phyloP scores from a whole-genome alignment of 2,888 invertebrate species.

The Lamellibrachia columna region DNA sequence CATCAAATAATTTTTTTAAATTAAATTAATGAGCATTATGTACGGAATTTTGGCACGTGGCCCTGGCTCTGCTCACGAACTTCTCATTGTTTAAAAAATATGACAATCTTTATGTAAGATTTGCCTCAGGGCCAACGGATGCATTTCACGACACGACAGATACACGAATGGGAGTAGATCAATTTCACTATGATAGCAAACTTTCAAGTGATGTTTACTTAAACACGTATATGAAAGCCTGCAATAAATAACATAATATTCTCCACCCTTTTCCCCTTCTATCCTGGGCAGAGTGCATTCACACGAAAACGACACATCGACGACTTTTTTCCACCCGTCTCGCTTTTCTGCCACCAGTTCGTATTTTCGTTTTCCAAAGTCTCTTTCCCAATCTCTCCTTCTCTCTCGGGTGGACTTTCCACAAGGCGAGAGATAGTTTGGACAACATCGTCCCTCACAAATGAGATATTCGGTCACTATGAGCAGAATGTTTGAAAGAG shows the following conservation, averaged over 20 bases:
- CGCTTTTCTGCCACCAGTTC: neutral
- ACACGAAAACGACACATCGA: neutral
- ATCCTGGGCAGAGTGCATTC: neutral
- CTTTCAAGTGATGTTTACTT: neutral
- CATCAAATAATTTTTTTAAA: neutral
- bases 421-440: neutral
- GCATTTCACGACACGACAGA: neutral
- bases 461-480: neutral
- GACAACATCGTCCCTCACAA: neutral
- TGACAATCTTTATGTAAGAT: neutral
- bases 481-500: neutral
- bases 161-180: neutral
- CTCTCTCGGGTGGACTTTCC: neutral
- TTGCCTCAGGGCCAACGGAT: neutral
- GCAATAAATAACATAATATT: neutral
- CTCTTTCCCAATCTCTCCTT: too few species aligned
- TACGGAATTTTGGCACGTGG: neutral
- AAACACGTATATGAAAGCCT: neutral
- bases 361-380: neutral
- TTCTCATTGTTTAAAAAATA: constrained; percentile 10
- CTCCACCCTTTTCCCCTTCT: neutral
- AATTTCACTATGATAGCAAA: neutral
- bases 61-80: neutral
- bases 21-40: neutral
- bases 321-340: neutral